Evolutionary conservation across 2,797 vertebrate genomes (phyloP).

Genomic region (Sorex maritimensis): DNA sequence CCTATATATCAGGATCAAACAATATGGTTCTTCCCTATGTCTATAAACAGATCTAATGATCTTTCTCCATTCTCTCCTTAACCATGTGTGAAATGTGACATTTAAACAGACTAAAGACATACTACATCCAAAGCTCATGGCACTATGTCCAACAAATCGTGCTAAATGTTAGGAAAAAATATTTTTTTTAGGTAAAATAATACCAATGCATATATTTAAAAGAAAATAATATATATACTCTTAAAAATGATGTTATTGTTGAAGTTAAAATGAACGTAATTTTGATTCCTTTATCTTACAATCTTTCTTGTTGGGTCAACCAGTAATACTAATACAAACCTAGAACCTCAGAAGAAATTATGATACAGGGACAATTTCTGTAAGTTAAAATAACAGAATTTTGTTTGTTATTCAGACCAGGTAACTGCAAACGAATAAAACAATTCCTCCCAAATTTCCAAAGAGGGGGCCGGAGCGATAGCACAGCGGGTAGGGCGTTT

Average conservation of each 20-base stretch:
- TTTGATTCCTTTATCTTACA: slow-evolving; percentile 55
- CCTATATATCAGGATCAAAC: neutral
- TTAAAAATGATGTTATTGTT: slow-evolving; percentile 51
- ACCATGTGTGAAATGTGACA: neutral
- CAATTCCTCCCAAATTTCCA: slow-evolving; percentile 1
- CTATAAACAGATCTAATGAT: neutral
- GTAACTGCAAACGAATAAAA: slow-evolving; percentile 37
- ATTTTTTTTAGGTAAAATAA: slow-evolving; percentile 20
- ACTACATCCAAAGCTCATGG: neutral
- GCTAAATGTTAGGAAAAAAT: neutral
- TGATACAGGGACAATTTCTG: slow-evolving; percentile 25
- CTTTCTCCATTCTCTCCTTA: neutral
- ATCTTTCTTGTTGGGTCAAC: slow-evolving; percentile 1
- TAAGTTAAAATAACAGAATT: slow-evolving; percentile 57
- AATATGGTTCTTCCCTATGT: neutral
- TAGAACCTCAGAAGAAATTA: slow-evolving; percentile 10
- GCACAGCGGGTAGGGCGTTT: no score
- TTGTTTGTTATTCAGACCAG: slow-evolving; percentile 29
- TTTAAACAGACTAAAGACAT: neutral
- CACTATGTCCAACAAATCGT: neutral
- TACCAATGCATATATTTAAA: neutral
- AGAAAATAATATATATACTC: neutral
- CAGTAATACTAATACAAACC: slow-evolving; percentile 24
- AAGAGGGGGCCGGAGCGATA: no score
- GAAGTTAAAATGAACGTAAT: slow-evolving; percentile 44